Base-by-base conservation (phyloP, 2,797 vertebrate genomes). In the Lophura swinhoii region DNA sequence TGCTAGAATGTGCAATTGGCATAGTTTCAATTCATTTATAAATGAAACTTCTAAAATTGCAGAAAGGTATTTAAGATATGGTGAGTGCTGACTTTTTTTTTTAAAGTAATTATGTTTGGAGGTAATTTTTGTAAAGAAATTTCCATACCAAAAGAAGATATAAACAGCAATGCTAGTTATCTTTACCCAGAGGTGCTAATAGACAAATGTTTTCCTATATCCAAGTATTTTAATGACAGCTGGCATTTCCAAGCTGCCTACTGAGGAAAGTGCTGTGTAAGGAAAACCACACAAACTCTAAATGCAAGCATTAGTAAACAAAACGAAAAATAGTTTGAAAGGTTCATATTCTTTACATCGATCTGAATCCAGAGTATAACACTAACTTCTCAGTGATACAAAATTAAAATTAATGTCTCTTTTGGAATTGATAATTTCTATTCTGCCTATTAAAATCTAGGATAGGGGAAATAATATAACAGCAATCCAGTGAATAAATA, bases 171-270 rank as follows among this genome's bases (percentile, higher is more conserved):
- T 0, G 4, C 44, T 82, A 35, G 14, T 72, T 39, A 71, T n/a
- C 87, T 95, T 74, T 86, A 46, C 35, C 88, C 43, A 78, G 10
- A 63, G 70, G 56, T 88, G 71, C 39, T 73, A 89, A 85, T 35
- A 89, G 48, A 83, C 33, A 85, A 87, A 41, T 74, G 31, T 26
- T 72, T 91, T 85, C 78, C 62, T 72, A 37, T 53, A 75, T 37
- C 35, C 33, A 83, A 66, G 21, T 73, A 68, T 76, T 91, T 92
- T 91, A 91, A 82, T 79, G 89, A 77, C 15, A 72, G 59, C 39
- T 94, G 69, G 13, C 29, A 67, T 93, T 93, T 91, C 55, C 71
- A 83, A 80, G 46, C 35, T 77, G 55, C 26, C 39, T 75, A 35
- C 53, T 74, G 58, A 82, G 41, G 26, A 29, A 85, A 88, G 33